Evolutionary conservation across 2,888 invertebrate genomes (phyloP), one percentile per base, ranked within the genome.

Genomic region (Phytoseiulus persimilis): DNA sequence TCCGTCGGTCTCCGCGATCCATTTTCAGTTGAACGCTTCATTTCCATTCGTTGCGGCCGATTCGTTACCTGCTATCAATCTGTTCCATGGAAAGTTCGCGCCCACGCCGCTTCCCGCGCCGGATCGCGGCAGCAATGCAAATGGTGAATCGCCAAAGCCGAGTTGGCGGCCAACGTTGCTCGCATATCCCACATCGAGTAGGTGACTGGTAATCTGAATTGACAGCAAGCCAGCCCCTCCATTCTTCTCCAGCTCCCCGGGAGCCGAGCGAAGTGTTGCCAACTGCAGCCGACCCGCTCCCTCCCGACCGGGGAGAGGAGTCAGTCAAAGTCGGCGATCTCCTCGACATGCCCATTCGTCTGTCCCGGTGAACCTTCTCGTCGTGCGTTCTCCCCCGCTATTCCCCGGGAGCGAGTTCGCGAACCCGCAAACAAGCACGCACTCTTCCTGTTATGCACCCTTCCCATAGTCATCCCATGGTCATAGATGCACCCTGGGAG

Each of bases 11-110:
- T 65, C 65, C 14, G 23, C 14, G 65, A 65, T 65, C 65, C 65
- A 65, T 65, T 65, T 65, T 65, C 65, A 65, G 65, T 65, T 65
- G 65, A 65, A 65, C 65, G 65, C 65, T 65, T 65, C 65, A 65
- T 65, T 65, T 65, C 65, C 65, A 65, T 65, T 65, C 65, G 65
- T 65, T 65, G 5, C 28, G 65, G 65, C 65, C 65, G 65, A 65
- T 65, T 65, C 65, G 65, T 65, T 65, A 65, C 65, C 65, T 28
- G 65, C 65, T 65, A 65, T 65, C 65, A 65, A 65, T 65, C 65
- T 65, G 65, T 65, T 65, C 65, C 65, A 65, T 6, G 39, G 39
- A 39, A 39, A 39, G 39, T 39, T 39, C 39, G 5, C 39, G 39
- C 39, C 39, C 9, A n/a, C 39, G 39, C 39, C 39, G n/a, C 39